Percentiles rank a stretch among this genome's conserved stretches.
Evolutionary conservation across 2,888 invertebrate genomes (phyloP).

Genomic region (Tachina lurida): DNA sequence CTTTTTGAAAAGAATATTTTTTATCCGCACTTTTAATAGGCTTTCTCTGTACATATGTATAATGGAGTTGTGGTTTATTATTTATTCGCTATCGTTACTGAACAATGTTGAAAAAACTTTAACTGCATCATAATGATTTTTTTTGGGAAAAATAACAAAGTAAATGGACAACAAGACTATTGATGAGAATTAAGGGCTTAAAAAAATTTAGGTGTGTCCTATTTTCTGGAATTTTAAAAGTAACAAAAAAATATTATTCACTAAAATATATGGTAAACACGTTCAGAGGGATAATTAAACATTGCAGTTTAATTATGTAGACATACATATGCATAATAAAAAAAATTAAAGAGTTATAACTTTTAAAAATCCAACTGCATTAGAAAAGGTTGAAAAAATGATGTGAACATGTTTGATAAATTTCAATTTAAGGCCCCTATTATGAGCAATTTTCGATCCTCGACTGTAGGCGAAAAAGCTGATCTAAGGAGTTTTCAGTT

Average conservation of each 20-base stretch:
- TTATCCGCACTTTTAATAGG: constrained; percentile 51
- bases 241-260: background rate
- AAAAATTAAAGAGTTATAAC: background rate
- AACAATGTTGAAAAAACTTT: constrained; percentile 37
- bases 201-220: constrained; percentile 51
- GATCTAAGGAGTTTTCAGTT: too few relatives aligned
- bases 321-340: background rate
- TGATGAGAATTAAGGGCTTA: constrained; percentile 26
- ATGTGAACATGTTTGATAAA: too few relatives aligned
- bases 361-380: too few relatives aligned
- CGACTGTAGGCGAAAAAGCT: too few relatives aligned
- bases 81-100: constrained; percentile 16
- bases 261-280: background rate
- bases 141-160: background rate
- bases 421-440: too few relatives aligned
- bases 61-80: background rate
- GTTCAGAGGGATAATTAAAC: background rate
- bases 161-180: constrained; percentile 36
- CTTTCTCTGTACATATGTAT: background rate
- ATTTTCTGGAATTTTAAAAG: constrained; percentile 8
- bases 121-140: constrained; percentile 52
- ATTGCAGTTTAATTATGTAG: background rate
- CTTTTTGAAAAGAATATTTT: constrained; percentile 31
- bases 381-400: too few relatives aligned
- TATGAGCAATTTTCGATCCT: too few relatives aligned